Evolutionary conservation across 2,113 vertebrate genomes (phyloP).

Genomic region (Martes martes): DNA sequence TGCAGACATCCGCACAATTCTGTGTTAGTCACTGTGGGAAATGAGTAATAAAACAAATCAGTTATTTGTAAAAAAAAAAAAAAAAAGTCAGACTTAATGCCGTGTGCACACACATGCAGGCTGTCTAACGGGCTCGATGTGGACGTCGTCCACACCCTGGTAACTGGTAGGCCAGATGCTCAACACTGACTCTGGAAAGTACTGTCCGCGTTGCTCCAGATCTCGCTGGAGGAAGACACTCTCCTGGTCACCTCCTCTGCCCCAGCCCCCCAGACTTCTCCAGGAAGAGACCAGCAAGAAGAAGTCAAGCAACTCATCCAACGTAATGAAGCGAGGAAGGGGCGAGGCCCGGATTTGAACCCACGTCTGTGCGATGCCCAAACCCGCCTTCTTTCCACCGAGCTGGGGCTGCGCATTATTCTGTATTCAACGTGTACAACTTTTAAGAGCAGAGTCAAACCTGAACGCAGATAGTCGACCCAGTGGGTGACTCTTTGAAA

Average conservation of each 20-base stretch:
- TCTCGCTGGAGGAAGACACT: not conserved
- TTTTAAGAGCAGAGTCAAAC: not conserved
- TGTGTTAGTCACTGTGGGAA: not conserved
- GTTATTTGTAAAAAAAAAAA: not conserved
- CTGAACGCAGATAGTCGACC: not conserved
- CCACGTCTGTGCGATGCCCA: accelerated
- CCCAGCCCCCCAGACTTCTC: no score
- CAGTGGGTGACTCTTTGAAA: not conserved
- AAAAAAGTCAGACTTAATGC: not conserved
- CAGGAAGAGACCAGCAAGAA: not conserved
- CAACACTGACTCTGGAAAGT: not conserved
- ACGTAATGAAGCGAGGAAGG: accelerated
- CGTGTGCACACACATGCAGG: not conserved
- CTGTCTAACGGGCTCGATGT: not conserved
- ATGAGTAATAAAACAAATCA: not conserved
- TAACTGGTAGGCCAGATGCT: not conserved
- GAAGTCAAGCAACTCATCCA: not conserved
- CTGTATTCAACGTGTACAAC: no score
- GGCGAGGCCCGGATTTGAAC: not conserved
- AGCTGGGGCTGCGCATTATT: accelerated
- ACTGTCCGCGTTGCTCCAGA: accelerated
- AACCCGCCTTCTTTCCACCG: accelerated
- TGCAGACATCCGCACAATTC: not conserved
- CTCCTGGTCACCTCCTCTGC: no score
- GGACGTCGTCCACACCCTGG: accelerated